These are phyloP conservation scores for Camelus dromedarius DNA, from an alignment of 2,113 vertebrate genomes.

Conservation along the genomic window DNA sequence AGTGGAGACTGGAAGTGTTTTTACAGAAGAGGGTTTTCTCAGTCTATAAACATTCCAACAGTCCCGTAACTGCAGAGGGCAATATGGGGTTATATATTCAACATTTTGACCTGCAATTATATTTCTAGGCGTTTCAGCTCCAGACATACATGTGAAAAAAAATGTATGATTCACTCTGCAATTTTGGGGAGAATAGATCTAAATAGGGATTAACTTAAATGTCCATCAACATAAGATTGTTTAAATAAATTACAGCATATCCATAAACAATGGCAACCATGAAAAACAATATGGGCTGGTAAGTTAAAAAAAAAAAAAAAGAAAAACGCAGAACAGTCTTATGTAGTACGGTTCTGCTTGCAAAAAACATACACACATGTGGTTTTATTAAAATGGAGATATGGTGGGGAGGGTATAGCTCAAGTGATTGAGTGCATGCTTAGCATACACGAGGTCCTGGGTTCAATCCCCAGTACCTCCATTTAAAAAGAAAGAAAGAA, in stretches of 20 bases:
- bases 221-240: neutral
- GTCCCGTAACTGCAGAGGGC: neutral
- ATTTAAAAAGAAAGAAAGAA: too few relatives aligned
- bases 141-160: neutral
- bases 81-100: neutral
- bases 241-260: neutral
- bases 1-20: neutral
- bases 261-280: neutral
- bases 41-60: neutral
- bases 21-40: neutral
- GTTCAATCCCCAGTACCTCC: too few relatives aligned
- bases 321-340: neutral
- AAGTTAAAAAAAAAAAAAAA: neutral
- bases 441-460: too few relatives aligned
- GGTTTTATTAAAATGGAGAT: neutral
- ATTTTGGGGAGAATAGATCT: neutral
- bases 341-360: neutral
- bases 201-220: neutral
- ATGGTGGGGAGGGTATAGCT: neutral
- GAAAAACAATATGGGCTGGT: neutral
- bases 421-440: too few relatives aligned
- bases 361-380: neutral
- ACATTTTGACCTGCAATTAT: neutral
- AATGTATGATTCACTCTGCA: neutral
- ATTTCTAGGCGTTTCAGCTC: neutral